A percentile compares a stretch with the other conserved stretches of the same genome.
These are phyloP conservation scores for cattle (Bos taurus) DNA, from an alignment of 2,113 vertebrate genomes.

Conservation along the genomic window ARS-UCD2.0 NC_037342.1:28050501-28051000, in stretches of 20 bases:
- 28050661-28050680: not conserved
- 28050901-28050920: not conserved
- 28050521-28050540: not conserved
- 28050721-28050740: not conserved
- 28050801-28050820: rapidly evolving
- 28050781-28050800: not conserved
- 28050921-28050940: not conserved
- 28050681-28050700: not conserved
- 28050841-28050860: not conserved
- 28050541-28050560: conserved; percentile 24
- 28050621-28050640: not conserved
- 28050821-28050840: not conserved
- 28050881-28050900: not conserved
- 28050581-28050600: not conserved
- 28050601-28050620: conserved; percentile 3
- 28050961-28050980: not conserved
- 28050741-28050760: not conserved
- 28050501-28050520: not conserved
- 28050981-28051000: not conserved
- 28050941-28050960: not conserved
- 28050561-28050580: not conserved
- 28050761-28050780: not conserved
- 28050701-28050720: not conserved
- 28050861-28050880: not conserved
- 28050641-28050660: not conserved